Evolutionary conservation across 2,888 invertebrate genomes (phyloP).

Genomic region (Noctua janthina): DNA sequence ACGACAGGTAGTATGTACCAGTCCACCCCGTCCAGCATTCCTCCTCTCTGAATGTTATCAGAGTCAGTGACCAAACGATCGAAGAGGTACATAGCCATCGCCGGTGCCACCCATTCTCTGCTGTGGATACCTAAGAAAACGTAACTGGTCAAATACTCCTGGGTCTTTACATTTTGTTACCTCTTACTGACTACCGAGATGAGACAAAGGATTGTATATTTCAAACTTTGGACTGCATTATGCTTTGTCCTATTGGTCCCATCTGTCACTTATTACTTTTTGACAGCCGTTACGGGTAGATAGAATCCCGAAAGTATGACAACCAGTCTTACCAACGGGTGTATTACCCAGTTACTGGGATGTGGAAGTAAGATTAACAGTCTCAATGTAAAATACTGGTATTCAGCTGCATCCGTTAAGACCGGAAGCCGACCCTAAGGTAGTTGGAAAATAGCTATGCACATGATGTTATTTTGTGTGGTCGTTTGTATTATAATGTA

Average conservation of each 20-base stretch:
- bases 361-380: not conserved
- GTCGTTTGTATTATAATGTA: not conserved
- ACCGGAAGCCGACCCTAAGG: not conserved
- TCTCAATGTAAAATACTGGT: not conserved
- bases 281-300: not conserved
- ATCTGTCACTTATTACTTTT: not conserved
- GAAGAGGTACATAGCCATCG: conserved; percentile 90
- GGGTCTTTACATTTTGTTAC: not conserved
- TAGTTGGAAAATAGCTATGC: not conserved
- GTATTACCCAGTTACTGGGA: not conserved
- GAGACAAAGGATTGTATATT: not conserved
- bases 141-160: not conserved
- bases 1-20: conserved; percentile 92
- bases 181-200: not conserved
- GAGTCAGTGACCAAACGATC: conserved; percentile 86
- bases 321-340: not conserved
- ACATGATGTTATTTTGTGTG: not conserved
- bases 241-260: not conserved
- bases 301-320: not conserved
- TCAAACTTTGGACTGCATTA: not conserved
- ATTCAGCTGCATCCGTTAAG: not conserved
- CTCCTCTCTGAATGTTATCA: conserved; percentile 74
- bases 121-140: conserved; percentile 89
- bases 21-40: conserved; percentile 90
- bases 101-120: conserved; percentile 92